Base-by-base conservation (phyloP, 1,140 invertebrate species). In the Drosophila neocordata region DNA sequence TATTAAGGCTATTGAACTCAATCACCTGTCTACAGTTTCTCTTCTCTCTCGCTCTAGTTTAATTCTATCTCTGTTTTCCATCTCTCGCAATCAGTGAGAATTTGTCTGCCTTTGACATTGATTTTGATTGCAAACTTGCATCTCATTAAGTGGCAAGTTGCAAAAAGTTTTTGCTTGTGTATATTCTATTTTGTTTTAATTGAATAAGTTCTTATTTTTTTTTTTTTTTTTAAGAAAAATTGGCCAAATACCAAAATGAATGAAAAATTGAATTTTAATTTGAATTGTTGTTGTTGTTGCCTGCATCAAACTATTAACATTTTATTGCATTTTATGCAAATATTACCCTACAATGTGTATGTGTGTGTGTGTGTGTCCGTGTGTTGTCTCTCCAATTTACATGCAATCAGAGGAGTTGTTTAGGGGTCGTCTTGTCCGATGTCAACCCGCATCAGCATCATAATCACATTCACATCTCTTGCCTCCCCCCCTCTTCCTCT, bases 71-170 rank as follows among this genome's bases (percentile, higher is more conserved):
- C 18, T 48, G 41, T 18, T 11, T 48, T 48, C 41, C 9, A 18
- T 48, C 41, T 48, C 41, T 48, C 41, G n/a, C 41, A 48, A 48
- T 53, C 22, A 24, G 6, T 31, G n/a, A 6, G 12, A 56, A 56
- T 34, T 56, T 56, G 53, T 56, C 27, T 56, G 53, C 53, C 53
- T 56, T 34, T 56, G 53, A 56, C 53, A 56, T 56, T 56, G 53
- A 56, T 34, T 56, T 56, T 34, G 53, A 56, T 34, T 34, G 53
- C 53, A 56, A 56, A 56, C 27, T 56, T 56, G 52, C 52, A 55
- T 55, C 24, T 55, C n/a, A 55, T 55, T 55, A 55, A 34, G 48
- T 18, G 20, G 6, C 7, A 7, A 48, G 41, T 18, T 2, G 53
- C 27, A 56, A 34, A 55, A 34, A 15, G 7, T 34, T 34, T 31